Evolutionary conservation across 2,888 invertebrate species (phyloP).

Genomic region (Elaeidobius kamerunicus): DNA sequence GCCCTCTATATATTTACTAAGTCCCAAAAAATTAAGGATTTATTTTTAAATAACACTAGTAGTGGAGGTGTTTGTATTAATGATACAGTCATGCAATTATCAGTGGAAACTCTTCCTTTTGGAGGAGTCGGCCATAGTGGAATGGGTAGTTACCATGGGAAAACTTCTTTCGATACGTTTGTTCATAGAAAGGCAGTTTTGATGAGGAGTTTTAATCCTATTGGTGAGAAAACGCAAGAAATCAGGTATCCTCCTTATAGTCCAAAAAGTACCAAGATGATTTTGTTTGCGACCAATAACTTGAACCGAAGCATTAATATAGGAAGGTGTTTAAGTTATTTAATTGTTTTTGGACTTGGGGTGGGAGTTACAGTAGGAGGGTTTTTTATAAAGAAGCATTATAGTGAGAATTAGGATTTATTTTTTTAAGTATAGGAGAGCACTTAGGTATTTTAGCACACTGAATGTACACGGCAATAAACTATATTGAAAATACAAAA

Average conservation of each 20-base stretch:
- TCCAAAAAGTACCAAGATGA: slow-evolving; percentile 63
- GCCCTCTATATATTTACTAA: slow-evolving; percentile 83
- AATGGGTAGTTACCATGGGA: slow-evolving; percentile 92
- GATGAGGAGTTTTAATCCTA: slow-evolving; percentile 62
- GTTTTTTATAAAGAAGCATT: slow-evolving; percentile 30
- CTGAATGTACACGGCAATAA: too few relatives aligned
- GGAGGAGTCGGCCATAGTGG: slow-evolving; percentile 90
- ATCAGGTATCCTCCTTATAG: slow-evolving; percentile 82
- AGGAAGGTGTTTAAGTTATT: slow-evolving; percentile 59
- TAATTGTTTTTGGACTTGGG: slow-evolving; percentile 67
- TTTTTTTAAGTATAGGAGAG: too few relatives aligned
- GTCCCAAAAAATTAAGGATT: slow-evolving; percentile 55
- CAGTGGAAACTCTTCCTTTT: slow-evolving; percentile 90
- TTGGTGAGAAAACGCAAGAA: slow-evolving; percentile 67
- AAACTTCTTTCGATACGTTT: slow-evolving; percentile 86
- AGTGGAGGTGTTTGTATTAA: slow-evolving; percentile 82
- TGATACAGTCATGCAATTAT: slow-evolving; percentile 80
- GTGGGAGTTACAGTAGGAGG: slow-evolving; percentile 55
- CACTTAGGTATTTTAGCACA: too few relatives aligned
- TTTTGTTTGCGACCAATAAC: slow-evolving; percentile 55
- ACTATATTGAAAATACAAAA: too few relatives aligned
- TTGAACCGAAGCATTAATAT: slow-evolving; percentile 47
- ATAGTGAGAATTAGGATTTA: slow-evolving; percentile 1
- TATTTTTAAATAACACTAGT: slow-evolving; percentile 68
- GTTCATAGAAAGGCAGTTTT: slow-evolving; percentile 85